Percentiles rank a stretch among this genome's conserved stretches.
Conservation (phyloP, 1,140 invertebrate genomes). For the Neocloeon triangulifer region DNA sequence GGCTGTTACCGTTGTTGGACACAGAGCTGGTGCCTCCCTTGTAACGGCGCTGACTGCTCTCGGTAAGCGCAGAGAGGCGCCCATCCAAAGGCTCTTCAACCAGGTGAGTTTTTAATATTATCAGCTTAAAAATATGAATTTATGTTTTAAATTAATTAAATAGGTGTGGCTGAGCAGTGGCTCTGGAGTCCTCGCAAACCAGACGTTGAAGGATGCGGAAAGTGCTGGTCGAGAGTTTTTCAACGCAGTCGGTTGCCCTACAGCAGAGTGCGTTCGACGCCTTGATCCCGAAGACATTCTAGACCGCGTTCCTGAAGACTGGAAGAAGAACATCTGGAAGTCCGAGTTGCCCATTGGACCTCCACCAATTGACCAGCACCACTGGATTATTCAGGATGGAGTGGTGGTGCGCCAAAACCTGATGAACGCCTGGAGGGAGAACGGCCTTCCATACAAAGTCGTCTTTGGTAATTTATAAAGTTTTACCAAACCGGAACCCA, state of each 20-base stretch:
- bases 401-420: slow-evolving; percentile 35
- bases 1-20: slow-evolving; percentile 55
- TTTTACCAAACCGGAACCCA: too few relatives aligned
- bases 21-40: slow-evolving; percentile 53
- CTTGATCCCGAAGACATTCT: slow-evolving; percentile 32
- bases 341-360: too few relatives aligned
- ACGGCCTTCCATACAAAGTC: slow-evolving; percentile 25
- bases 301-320: slow-evolving; percentile 38
- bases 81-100: slow-evolving; percentile 12
- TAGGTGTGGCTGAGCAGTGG: slow-evolving; percentile 50
- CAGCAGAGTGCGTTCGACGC: slow-evolving; percentile 8
- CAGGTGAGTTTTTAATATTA: slow-evolving; percentile 8
- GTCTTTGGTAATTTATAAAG: slow-evolving; percentile 28
- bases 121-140: not conserved
- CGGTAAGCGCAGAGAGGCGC: slow-evolving; percentile 13
- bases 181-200: slow-evolving; percentile 39
- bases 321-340: too few relatives aligned
- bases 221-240: slow-evolving; percentile 28
- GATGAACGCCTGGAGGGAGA: slow-evolving; percentile 26
- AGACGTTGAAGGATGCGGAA: slow-evolving; percentile 31
- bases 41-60: slow-evolving; percentile 40
- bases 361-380: too few relatives aligned
- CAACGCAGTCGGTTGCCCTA: slow-evolving; percentile 19
- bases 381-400: slow-evolving; percentile 54
- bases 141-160: slow-evolving; percentile 23